Evolutionary conservation across 1,140 invertebrate species (phyloP), one percentile per base, ranked within the genome.

Genomic region (Drepana arcuata): DNA sequence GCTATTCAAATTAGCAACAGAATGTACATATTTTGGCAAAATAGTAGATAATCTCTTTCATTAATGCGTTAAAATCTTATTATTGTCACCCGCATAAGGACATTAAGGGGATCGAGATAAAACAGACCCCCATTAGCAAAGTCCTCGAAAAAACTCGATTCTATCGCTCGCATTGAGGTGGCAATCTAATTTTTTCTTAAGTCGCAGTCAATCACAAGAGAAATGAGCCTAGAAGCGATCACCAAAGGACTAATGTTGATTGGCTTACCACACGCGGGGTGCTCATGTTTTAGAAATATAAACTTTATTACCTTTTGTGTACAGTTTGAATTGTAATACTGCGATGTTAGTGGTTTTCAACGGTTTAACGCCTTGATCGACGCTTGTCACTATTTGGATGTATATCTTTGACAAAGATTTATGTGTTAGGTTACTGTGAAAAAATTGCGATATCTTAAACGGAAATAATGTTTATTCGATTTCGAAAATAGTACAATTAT

Each of bases 21-120:
- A n/a, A n/a, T n/a, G n/a, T n/a, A n/a, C n/a, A n/a, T n/a, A n/a
- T n/a, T n/a, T n/a, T n/a, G n/a, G n/a, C n/a, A n/a, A n/a, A n/a
- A n/a, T n/a, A n/a, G n/a, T n/a, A n/a, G n/a, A n/a, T n/a, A n/a
- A 73, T 68, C 59, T 42, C 57, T 48, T 58, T 75, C 62, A 69
- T 74, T 72, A 74, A 74, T 53, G 73, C 74, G 73, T 81, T 65
- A 69, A 74, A 79, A 77, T 75, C 70, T 71, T 70, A 70, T 78
- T 78, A 78, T 61, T 60, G 63, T 66, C 63, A 37, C 72, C 73
- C 74, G 77, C 77, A 78, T 77, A 73, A 81, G 57, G 48, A 74
- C 69, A 78, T 78, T 81, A 81, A 48, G 55, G 59, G 57, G 61
- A 41, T 57, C 32, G 74, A 79, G 72, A 81, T 79, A 81, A 79